These are phyloP conservation scores for Megathymus violae DNA, from an alignment of 1,140 invertebrate genomes.

Conservation along the genomic window DNA sequence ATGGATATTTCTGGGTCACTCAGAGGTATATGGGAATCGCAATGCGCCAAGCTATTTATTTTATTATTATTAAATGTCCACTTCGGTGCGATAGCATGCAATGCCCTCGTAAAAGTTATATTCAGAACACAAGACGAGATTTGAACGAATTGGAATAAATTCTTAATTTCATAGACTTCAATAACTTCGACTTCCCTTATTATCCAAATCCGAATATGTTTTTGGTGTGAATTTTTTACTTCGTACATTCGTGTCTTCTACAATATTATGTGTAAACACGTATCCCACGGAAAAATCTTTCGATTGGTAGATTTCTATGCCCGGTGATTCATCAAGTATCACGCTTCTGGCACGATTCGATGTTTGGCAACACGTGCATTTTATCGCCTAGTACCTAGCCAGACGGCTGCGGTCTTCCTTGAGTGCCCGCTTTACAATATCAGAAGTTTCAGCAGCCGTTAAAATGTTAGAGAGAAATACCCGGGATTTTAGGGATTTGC, in stretches of 20 bases:
- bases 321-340: background rate
- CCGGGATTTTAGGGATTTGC: background rate
- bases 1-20: slow-evolving; percentile 3
- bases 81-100: no score
- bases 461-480: background rate
- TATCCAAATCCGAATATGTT: no score
- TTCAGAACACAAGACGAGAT: no score
- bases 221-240: no score
- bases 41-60: background rate
- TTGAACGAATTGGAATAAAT: no score
- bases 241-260: no score
- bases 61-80: background rate
- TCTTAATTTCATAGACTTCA: no score
- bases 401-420: slow-evolving; percentile 7
- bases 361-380: slow-evolving; percentile 5
- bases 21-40: background rate
- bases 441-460: background rate
- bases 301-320: background rate
- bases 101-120: no score
- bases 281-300: background rate
- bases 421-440: slow-evolving; percentile 5
- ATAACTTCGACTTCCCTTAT: no score
- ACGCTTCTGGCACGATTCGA: background rate
- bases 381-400: slow-evolving; percentile 1
- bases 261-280: no score